These are phyloP conservation scores for Drosophila mimetica DNA, from an alignment of 2,888 invertebrate species.

Conservation along the genomic window DNA sequence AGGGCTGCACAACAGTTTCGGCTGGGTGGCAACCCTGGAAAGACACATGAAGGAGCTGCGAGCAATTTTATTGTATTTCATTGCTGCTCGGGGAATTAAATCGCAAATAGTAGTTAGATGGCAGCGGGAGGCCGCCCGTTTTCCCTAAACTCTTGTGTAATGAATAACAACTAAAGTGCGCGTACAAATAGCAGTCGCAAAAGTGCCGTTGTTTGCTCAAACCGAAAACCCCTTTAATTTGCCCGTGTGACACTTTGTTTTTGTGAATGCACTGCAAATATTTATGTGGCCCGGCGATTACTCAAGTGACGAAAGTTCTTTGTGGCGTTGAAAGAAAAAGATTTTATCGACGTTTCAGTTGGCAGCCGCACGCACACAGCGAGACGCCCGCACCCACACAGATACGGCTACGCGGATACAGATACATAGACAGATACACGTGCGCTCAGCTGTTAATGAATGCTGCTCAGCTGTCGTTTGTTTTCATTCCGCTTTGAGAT, in stretches of 20 bases:
- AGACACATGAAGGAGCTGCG: slow-evolving; percentile 13
- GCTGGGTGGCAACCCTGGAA: not conserved
- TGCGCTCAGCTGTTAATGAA: slow-evolving; percentile 62
- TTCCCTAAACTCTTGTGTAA: slow-evolving; percentile 18
- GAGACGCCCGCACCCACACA: slow-evolving; percentile 22
- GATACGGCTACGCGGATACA: slow-evolving; percentile 21
- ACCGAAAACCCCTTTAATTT: slow-evolving; percentile 3
- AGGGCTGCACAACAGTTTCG: slow-evolving; percentile 1
- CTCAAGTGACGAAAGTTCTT: slow-evolving; percentile 22
- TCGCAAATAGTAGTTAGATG: slow-evolving; percentile 12
- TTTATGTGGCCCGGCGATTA: not conserved
- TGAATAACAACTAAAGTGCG: slow-evolving; percentile 6
- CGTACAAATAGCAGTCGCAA: not conserved
- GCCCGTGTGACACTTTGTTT: slow-evolving; percentile 13
- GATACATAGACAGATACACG: slow-evolving; percentile 43
- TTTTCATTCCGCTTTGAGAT: slow-evolving; percentile 59
- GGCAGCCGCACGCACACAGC: slow-evolving; percentile 13
- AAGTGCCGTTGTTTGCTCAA: slow-evolving; percentile 20
- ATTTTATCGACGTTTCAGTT: slow-evolving; percentile 45
- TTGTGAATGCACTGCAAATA: slow-evolving; percentile 1
- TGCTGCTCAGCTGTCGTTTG: slow-evolving; percentile 67
- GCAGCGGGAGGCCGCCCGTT: not conserved
- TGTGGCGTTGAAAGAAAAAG: slow-evolving; percentile 14
- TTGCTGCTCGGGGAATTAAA: slow-evolving; percentile 13
- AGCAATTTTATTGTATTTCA: too few species aligned